Evolutionary conservation across 2,888 invertebrate species (phyloP).

Genomic region (Drosophila pegasa): DNA sequence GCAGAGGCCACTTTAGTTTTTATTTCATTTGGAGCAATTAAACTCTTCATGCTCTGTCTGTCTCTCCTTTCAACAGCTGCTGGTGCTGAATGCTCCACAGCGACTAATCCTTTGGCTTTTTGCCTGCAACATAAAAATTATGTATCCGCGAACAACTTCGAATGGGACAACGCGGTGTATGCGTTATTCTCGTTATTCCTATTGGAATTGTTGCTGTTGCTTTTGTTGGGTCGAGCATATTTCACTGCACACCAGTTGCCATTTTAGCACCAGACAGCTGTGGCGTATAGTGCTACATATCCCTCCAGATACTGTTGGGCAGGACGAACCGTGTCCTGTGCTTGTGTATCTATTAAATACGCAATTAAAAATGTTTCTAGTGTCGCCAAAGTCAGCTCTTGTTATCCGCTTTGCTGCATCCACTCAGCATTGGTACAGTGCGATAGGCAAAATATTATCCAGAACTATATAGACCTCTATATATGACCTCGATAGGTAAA

Average conservation of each 20-base stretch:
- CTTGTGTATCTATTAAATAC: slow-evolving; percentile 69
- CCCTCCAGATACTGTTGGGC: not conserved
- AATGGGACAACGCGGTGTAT: slow-evolving; percentile 75
- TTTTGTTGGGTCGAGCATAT: slow-evolving; percentile 53
- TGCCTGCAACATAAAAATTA: slow-evolving; percentile 72
- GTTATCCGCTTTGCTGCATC: slow-evolving; percentile 75
- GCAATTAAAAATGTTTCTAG: slow-evolving; percentile 78
- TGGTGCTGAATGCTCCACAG: slow-evolving; percentile 49
- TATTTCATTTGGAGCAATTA: slow-evolving; percentile 66
- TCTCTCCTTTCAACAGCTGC: slow-evolving; percentile 51
- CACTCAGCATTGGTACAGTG: slow-evolving; percentile 65
- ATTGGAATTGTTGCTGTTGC: slow-evolving; percentile 33
- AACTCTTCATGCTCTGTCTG: slow-evolving; percentile 62
- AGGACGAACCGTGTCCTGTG: not conserved
- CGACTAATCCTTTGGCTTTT: slow-evolving; percentile 52
- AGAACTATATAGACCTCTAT: too few species aligned
- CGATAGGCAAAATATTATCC: slow-evolving; percentile 9
- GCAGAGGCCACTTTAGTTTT: slow-evolving; percentile 59
- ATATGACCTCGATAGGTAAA: too few species aligned
- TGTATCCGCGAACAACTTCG: slow-evolving; percentile 74
- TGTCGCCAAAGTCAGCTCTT: slow-evolving; percentile 54
- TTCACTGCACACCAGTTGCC: slow-evolving; percentile 74
- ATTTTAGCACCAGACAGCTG: slow-evolving; percentile 66
- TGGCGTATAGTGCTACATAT: slow-evolving; percentile 29
- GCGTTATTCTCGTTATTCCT: slow-evolving; percentile 50